Evolutionary conservation across 1,140 invertebrate genomes (phyloP), one percentile per base, ranked within the genome.

Genomic region (Drosophila busckii): DNA sequence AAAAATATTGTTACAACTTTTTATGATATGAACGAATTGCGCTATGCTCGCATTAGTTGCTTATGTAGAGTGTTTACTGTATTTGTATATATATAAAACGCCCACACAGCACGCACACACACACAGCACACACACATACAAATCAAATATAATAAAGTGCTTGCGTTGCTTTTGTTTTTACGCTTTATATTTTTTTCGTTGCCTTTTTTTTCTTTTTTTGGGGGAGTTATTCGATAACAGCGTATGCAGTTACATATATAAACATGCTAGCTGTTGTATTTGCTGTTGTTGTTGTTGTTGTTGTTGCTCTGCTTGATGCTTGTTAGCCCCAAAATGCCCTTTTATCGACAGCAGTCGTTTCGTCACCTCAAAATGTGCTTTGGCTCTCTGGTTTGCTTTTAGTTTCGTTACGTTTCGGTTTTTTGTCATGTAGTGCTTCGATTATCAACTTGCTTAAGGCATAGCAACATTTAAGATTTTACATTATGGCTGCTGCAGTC

Each of bases 101-200:
- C 55, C 46, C 55, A 59, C 17, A n/a, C 29, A 16, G 46, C 46
- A 44, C 48, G 42, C 61, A 50, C 26, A 54, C 55, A 35, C 55
- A 59, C 17, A n/a, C 29, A 16, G 46, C 46, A 44, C 48, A 37
- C 61, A 50, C 26, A 54, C n/a, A n/a, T n/a, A n/a, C 59, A 49
- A 58, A 70, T 70, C 50, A 54, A 37, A 59, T 46, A 49, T 52
- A 64, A 70, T 59, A 50, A 50, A 62, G 50, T 62, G 50, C 34
- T 48, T 37, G 26, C 49, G 8, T 13, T 34, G n/a, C n/a, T n/a
- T n/a, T 59, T 12, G 10, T 37, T 40, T 16, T 9, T 26, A 13
- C 7, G 17, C 13, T 52, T n/a, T n/a, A n/a, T n/a, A n/a, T n/a
- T n/a, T n/a, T 23, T 40, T 41, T n/a, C 10, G 2, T 13, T 15